Conservation (phyloP, 2,888 invertebrate species). For the Synanthedon andrenaeformis region DNA sequence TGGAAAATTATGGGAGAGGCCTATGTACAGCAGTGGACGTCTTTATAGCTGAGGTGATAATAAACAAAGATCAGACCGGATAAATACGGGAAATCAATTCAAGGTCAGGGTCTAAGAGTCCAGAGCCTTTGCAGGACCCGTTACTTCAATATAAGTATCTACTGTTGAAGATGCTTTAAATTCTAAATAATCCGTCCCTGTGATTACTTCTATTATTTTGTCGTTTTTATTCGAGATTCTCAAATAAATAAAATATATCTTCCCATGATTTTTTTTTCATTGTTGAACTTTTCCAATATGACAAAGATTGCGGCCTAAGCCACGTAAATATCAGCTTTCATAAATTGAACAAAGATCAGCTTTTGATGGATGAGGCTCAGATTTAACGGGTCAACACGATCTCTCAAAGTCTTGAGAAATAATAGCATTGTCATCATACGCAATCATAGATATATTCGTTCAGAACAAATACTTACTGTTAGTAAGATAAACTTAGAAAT, state of each 20-base stretch:
- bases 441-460: background rate
- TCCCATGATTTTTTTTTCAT: slow-evolving; percentile 10
- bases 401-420: background rate
- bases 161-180: too few relatives aligned
- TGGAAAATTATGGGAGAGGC: too few relatives aligned
- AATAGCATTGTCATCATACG: slow-evolving; percentile 1
- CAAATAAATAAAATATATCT: slow-evolving; percentile 11
- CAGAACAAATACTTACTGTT: background rate
- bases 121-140: too few relatives aligned
- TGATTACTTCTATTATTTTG: too few relatives aligned
- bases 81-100: too few relatives aligned
- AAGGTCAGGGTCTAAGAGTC: too few relatives aligned
- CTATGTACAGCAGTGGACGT: too few relatives aligned
- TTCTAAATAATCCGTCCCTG: too few relatives aligned
- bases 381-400: slow-evolving; percentile 13
- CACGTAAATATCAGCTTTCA: slow-evolving; percentile 44
- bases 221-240: background rate
- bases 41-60: too few relatives aligned
- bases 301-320: slow-evolving; percentile 20
- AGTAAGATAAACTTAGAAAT: too few relatives aligned
- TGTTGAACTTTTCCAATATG: slow-evolving; percentile 35
- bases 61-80: too few relatives aligned
- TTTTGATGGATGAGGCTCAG: slow-evolving; percentile 25
- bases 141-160: too few relatives aligned
- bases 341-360: slow-evolving; percentile 49